Percentiles rank a stretch among this genome's conserved stretches.
Conservation (phyloP, 2,797 vertebrate species). For the Lutjanus campechanus region DNA sequence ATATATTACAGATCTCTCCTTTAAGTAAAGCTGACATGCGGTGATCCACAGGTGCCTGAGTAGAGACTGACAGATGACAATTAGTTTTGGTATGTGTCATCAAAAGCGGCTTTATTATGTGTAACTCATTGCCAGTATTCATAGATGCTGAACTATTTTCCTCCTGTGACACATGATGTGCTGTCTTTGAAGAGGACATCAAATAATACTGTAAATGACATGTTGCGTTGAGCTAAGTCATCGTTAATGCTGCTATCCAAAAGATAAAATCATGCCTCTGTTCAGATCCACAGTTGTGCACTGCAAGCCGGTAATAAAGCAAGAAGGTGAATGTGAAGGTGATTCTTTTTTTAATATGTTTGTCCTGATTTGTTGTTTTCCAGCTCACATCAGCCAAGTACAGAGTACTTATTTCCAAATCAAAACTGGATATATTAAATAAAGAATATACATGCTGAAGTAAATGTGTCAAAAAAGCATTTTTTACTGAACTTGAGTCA, state of each 20-base stretch:
- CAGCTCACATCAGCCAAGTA: conserved; percentile 5
- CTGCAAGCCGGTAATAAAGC: background rate
- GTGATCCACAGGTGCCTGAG: no score
- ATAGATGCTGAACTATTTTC: background rate
- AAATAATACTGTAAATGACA: conserved; percentile 2
- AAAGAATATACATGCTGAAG: conserved; percentile 6
- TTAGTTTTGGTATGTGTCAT: background rate
- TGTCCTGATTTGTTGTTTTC: conserved; percentile 28
- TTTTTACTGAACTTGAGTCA: conserved; percentile 45
- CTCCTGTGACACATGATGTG: conserved; percentile 13
- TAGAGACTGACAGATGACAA: no score
- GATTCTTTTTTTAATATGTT: conserved; percentile 41
- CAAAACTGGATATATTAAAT: conserved; percentile 16
- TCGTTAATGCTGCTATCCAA: background rate
- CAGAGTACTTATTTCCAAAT: conserved; percentile 10
- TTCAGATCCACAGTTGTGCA: background rate
- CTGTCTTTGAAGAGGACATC: conserved; percentile 12
- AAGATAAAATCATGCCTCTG: conserved; percentile 12
- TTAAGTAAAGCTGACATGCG: no score
- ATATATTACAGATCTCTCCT: no score
- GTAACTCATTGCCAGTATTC: conserved; percentile 12
- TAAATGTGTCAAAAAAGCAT: conserved; percentile 15
- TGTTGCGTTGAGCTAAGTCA: conserved; percentile 1
- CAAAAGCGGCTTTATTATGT: conserved; percentile 5
- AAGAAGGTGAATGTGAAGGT: background rate